Conservation (phyloP, 2,797 vertebrate species). For the Manis crassicaudata region DNA sequence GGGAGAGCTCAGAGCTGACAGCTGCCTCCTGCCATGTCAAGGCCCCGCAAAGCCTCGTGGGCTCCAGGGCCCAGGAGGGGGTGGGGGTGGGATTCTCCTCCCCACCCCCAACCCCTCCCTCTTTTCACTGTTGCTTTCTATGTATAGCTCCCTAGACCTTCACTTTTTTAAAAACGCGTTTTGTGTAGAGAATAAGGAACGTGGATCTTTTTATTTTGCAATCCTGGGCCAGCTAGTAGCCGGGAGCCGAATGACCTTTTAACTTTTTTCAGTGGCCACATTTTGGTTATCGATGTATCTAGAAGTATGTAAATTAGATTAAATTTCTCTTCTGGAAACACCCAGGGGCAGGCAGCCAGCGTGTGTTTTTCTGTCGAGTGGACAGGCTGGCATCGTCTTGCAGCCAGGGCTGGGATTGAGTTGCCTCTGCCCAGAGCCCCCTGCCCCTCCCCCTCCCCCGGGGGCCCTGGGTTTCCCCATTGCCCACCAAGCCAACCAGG, state of each 20-base stretch:
- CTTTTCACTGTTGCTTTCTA: slow-evolving; percentile 83
- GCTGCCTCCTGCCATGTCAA: slow-evolving; percentile 79
- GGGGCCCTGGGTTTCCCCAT: slow-evolving; percentile 52
- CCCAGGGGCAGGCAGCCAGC: slow-evolving; percentile 72
- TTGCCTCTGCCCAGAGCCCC: slow-evolving; percentile 12
- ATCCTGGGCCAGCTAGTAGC: slow-evolving; percentile 79
- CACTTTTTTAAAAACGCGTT: slow-evolving; percentile 84
- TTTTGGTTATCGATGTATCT: slow-evolving; percentile 85
- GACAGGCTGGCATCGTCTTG: slow-evolving; percentile 66
- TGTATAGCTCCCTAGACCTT: slow-evolving; percentile 83
- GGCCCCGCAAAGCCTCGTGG: slow-evolving; percentile 67
- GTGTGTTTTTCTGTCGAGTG: slow-evolving; percentile 75
- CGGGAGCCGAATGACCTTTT: slow-evolving; percentile 81
- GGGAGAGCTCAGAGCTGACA: slow-evolving; percentile 76
- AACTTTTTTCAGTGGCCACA: slow-evolving; percentile 85
- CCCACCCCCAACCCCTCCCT: slow-evolving; percentile 54
- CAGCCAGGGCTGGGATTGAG: slow-evolving; percentile 37
- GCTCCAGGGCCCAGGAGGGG: slow-evolving; percentile 60
- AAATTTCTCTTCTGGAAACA: slow-evolving; percentile 86
- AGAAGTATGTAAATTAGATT: slow-evolving; percentile 87
- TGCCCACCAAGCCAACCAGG: slow-evolving; percentile 9
- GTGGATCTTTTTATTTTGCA: slow-evolving; percentile 84
- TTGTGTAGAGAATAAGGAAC: slow-evolving; percentile 84
- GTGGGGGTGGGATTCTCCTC: slow-evolving; percentile 55
- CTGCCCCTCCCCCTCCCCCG: background rate